Base-by-base conservation (phyloP, 1,140 invertebrate genomes). In the Bicyclus anynana region DNA sequence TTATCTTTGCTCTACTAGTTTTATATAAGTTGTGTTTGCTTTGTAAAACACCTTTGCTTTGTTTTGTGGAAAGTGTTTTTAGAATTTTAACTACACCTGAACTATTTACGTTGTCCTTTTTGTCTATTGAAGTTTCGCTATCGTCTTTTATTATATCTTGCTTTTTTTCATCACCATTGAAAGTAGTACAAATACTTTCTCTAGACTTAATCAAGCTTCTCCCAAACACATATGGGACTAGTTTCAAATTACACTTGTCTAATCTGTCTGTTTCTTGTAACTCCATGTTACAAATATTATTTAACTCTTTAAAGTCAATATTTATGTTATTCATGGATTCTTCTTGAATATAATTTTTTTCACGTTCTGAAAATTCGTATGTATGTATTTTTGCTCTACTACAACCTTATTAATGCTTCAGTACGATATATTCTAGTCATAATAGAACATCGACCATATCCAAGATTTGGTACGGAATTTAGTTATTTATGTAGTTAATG, bases 1-100 rank as follows among this genome's bases (percentile, higher is more conserved):
- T 55, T 20, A 60, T 46, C 35, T 65, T 66, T 7, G 46, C 63
- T 55, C 64, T 71, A 20, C 20, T 49, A 20, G 35, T 53, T 47
- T 69, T 69, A 20, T 49, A 38, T 53, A 44, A 44, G 53, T 38
- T 62, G 33, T 46, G 21, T 48, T 62, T 69, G 10, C 44, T 18
- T 13, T 54, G 33, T 38, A 44, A 16, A 56, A 69, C 55, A 13
- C 44, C 38, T 56, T 55, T 62, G 38, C 40, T 12, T 14, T 17
- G 17, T 35, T 14, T 16, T 13, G 46, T 33, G 5, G 10, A 10
- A 13, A 29, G 13, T 14, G 2, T 1, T 21, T 17, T 21, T 35
- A 29, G 17, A 6, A 18, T 16, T 5, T 18, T 35, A 17, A 23
- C 18, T 44, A 0, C 14, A 2, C 5, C 17, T 14, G 16, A 20